Percentiles rank a stretch among this genome's conserved stretches.
Conservation (phyloP, 2,888 invertebrate species). For the Sinotaia quadrata region DNA sequence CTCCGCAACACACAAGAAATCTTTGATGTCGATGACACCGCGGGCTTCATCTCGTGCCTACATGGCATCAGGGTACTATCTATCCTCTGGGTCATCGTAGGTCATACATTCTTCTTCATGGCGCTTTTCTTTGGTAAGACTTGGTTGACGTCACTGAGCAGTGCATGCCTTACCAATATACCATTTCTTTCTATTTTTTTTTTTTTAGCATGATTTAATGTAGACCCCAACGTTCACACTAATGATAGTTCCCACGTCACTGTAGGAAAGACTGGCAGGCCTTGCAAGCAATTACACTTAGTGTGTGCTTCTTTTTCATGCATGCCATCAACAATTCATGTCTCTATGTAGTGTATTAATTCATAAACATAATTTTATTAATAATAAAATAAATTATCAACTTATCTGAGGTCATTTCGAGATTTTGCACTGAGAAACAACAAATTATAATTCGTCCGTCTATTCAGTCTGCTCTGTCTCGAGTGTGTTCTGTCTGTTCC, state of each 20-base stretch:
- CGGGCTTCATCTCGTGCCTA: slow-evolving; percentile 13
- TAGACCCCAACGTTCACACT: too few relatives aligned
- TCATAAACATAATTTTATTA: not conserved
- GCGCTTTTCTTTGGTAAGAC: slow-evolving; percentile 14
- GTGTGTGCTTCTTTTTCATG: too few relatives aligned
- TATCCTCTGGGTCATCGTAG: slow-evolving; percentile 18
- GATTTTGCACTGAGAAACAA: too few relatives aligned
- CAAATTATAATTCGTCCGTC: not conserved
- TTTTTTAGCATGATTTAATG: not conserved
- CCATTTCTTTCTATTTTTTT: not conserved
- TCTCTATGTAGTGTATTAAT: not conserved
- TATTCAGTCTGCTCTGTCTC: not conserved
- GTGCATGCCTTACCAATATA: not conserved
- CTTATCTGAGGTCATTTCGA: too few relatives aligned
- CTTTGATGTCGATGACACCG: slow-evolving; percentile 2
- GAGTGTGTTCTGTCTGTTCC: not conserved
- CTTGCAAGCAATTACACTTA: too few relatives aligned
- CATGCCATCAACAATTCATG: not conserved
- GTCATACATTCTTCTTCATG: slow-evolving; percentile 14
- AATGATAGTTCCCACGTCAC: too few relatives aligned
- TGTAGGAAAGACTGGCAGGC: too few relatives aligned
- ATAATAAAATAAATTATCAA: not conserved
- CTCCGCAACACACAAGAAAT: slow-evolving; percentile 15
- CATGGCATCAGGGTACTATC: slow-evolving; percentile 25
- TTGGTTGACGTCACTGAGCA: too few relatives aligned